Evolutionary conservation across 2,888 invertebrate genomes (phyloP), one percentile per base, ranked within the genome.

Genomic region (Tetranychus piercei): DNA sequence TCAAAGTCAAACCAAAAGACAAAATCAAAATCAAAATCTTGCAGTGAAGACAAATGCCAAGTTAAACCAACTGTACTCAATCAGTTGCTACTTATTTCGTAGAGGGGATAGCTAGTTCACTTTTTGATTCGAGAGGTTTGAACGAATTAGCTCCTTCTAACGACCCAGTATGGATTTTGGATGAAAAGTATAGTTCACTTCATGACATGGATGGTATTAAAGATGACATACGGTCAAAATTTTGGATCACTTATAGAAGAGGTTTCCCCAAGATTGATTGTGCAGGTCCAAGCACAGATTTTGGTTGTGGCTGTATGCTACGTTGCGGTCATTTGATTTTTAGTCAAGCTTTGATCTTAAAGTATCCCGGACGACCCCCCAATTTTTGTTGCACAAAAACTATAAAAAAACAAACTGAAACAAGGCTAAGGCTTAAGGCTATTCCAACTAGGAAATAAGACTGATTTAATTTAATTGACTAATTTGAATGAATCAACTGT

Each of bases 261-360:
- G 90, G 92, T 64, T 99, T 97, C 82, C 88, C 92, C 64, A 89
- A 92, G 0, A 92, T 99, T 78, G 95, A 95, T 77, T 84, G 84
- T 18, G 88, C 89, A 77, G 90, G 90, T 1, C 86, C 91, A 65
- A 93, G 92, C 1, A 88, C 91, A 0, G 95, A 96, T 81, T 89
- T 89, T 82, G 97, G 99, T 74, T 99, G 97, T 97, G 97, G 97
- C 7, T 95, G 95, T 81, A 99, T 97, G 97, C 85, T 99, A 78
- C 88, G 99, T 77, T 96, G 96, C 84, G 99, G 97, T 0, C 99
- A 99, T 84, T 99, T 99, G 97, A 91, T 97, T 71, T 85, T 97
- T 71, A 96, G 90, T 1, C 92, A 95, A 82, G 91, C 94, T 0
- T 84, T 96, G 64, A 83, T 91, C 43, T 86, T 88, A 76, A 83